Evolutionary conservation across 1,140 invertebrate genomes (phyloP).

Genomic region (Camponotus floridanus): DNA sequence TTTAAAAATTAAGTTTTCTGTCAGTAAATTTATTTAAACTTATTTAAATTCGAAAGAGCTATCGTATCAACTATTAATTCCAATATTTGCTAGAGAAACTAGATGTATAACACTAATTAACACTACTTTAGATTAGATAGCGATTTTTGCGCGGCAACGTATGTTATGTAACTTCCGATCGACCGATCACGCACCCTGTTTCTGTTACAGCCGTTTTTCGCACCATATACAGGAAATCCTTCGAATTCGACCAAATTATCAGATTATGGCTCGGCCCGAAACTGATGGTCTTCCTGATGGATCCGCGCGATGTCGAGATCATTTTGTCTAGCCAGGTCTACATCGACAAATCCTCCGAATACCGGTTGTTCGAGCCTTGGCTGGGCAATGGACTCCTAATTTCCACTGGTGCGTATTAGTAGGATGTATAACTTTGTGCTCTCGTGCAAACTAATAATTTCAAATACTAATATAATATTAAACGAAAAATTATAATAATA

Average conservation of each 20-base stretch:
- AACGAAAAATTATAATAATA: too few species aligned
- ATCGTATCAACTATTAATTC: background rate
- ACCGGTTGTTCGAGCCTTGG: constrained; percentile 92
- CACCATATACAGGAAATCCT: constrained; percentile 87
- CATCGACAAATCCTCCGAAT: constrained; percentile 91
- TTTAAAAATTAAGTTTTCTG: too few species aligned
- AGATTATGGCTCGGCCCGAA: constrained; percentile 92
- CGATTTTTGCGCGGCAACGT: background rate
- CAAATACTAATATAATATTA: too few species aligned
- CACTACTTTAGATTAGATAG: too few species aligned
- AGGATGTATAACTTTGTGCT: background rate
- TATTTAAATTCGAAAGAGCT: background rate
- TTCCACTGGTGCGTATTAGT: constrained; percentile 88
- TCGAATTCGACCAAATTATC: constrained; percentile 87
- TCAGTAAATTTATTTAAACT: background rate
- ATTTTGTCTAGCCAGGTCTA: constrained; percentile 91
- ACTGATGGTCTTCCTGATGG: constrained; percentile 90
- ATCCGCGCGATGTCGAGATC: constrained; percentile 91
- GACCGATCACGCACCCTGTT: background rate
- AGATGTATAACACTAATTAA: too few species aligned
- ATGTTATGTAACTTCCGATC: background rate
- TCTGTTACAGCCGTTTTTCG: constrained; percentile 89
- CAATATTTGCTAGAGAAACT: background rate
- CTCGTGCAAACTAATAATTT: too few species aligned
- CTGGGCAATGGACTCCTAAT: constrained; percentile 92